Evolutionary conservation across 1,140 invertebrate species (phyloP).

Genomic region (Drosophila micromelanica): DNA sequence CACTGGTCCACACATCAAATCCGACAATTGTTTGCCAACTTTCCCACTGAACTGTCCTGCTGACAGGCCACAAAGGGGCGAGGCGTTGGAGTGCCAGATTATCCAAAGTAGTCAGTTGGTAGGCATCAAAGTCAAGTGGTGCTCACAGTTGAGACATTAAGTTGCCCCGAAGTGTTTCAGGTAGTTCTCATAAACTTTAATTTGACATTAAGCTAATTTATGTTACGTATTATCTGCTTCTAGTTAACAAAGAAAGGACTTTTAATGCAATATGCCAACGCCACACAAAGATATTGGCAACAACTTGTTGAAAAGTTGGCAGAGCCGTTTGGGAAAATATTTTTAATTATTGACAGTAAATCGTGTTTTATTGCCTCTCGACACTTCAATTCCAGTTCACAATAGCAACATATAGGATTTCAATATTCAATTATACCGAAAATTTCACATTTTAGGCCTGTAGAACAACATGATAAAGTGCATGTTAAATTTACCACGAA

Average conservation of each 20-base stretch:
- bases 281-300: too few relatives aligned
- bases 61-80: constrained; percentile 26
- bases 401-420: too few relatives aligned
- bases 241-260: not conserved
- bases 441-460: too few relatives aligned
- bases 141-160: constrained; percentile 40
- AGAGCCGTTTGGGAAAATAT: too few relatives aligned
- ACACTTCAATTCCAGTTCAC: too few relatives aligned
- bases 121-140: constrained; percentile 59
- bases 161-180: not conserved
- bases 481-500: too few relatives aligned
- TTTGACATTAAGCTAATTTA: not conserved
- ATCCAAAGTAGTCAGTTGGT: constrained; percentile 58
- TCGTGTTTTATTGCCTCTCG: too few relatives aligned
- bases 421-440: too few relatives aligned
- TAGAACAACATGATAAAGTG: too few relatives aligned
- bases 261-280: not conserved
- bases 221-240: not conserved
- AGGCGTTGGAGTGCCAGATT: constrained; percentile 41
- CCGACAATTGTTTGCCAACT: constrained; percentile 74
- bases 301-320: too few relatives aligned
- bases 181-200: not conserved
- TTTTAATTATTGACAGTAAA: too few relatives aligned
- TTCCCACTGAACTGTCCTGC: constrained; percentile 65
- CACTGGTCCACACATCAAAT: constrained; percentile 6